Conservation (phyloP, 2,797 vertebrate species). For the Falco cherrug region DNA sequence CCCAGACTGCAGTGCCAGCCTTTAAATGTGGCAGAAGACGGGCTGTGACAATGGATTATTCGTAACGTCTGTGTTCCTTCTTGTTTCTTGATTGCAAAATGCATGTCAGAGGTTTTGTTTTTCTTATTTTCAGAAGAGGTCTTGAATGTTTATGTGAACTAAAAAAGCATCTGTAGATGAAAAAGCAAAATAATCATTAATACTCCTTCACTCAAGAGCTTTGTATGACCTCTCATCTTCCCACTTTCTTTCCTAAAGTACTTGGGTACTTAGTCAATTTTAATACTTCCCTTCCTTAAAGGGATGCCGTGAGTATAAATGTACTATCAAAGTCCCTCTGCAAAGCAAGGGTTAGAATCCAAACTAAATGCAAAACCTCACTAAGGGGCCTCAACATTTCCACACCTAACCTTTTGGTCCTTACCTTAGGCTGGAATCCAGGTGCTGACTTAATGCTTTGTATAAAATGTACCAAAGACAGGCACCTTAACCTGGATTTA, state of each 20-base stretch:
- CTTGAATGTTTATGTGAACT: not conserved
- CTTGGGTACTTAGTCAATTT: not conserved
- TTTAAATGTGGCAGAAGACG: not conserved
- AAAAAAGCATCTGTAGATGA: not conserved
- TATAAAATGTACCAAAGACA: not conserved
- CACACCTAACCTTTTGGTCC: not conserved
- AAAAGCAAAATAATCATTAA: not conserved
- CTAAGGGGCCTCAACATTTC: not conserved
- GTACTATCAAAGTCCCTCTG: not conserved
- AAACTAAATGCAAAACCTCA: not conserved
- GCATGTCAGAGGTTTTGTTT: not conserved
- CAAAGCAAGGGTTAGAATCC: not conserved
- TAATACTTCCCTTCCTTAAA: not conserved
- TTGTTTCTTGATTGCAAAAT: conserved; percentile 4
- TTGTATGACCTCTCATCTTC: not conserved
- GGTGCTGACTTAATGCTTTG: not conserved
- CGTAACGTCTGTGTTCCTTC: not conserved
- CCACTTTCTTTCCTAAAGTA: not conserved
- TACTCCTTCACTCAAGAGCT: not conserved
- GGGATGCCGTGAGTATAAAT: not conserved
- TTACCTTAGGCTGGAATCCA: not conserved
- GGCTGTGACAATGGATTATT: conserved; percentile 22
- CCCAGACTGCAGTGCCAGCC: not conserved
- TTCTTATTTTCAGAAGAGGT: not conserved
- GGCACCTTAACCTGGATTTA: not conserved